phyloP scores from a whole-genome alignment of 1,140 invertebrate genomes.

The Bombus huntii region DNA sequence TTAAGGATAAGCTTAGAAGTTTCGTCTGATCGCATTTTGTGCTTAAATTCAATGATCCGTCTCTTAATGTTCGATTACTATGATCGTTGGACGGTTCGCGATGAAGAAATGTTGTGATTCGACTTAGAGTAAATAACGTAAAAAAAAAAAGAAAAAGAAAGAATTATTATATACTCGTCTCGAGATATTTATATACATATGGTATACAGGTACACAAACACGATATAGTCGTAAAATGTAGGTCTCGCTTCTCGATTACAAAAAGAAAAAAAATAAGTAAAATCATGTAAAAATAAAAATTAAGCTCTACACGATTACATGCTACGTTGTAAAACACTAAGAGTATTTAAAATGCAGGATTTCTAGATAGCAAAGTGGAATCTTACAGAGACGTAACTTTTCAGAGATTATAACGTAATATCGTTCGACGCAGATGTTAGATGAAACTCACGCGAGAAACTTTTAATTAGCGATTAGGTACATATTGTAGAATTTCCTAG shows the following conservation, averaged over 20 bases:
- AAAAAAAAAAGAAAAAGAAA: neutral
- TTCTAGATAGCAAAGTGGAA: slow-evolving; percentile 26
- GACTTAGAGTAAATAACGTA: slow-evolving; percentile 38
- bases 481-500: slow-evolving; percentile 25
- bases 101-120: slow-evolving; percentile 56
- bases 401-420: slow-evolving; percentile 16
- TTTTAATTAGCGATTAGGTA: slow-evolving; percentile 29
- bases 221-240: slow-evolving; percentile 17
- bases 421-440: slow-evolving; percentile 25
- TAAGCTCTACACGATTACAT: slow-evolving; percentile 50
- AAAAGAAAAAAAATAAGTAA: neutral
- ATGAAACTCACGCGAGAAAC: slow-evolving; percentile 19
- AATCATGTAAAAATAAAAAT: slow-evolving; percentile 41
- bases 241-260: slow-evolving; percentile 29
- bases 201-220: neutral
- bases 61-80: slow-evolving; percentile 30
- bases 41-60: slow-evolving; percentile 52
- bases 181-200: slow-evolving; percentile 26
- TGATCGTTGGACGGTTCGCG: slow-evolving; percentile 45
- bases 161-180: slow-evolving; percentile 9
- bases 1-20: slow-evolving; percentile 34
- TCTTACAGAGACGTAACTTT: slow-evolving; percentile 18
- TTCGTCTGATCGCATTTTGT: slow-evolving; percentile 33
- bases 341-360: slow-evolving; percentile 36
- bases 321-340: slow-evolving; percentile 40